Percentiles rank a stretch among this genome's conserved stretches.
phyloP scores from a whole-genome alignment of 1,140 invertebrate genomes.

The Drosophila rhopaloa region DNA sequence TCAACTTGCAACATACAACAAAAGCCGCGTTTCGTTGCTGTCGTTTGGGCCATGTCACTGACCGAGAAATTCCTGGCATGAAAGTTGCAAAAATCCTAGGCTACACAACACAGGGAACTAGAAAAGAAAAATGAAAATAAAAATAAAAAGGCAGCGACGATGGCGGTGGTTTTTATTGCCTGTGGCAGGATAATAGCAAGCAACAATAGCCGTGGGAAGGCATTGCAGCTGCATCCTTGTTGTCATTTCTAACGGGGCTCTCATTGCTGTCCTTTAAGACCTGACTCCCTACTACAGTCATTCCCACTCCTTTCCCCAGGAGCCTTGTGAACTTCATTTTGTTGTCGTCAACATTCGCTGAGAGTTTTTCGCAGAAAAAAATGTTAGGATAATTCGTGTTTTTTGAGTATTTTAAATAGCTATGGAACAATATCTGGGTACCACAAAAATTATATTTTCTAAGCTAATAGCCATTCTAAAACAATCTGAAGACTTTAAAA shows the following conservation, averaged over 20 bases:
- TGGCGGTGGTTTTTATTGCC: conserved; percentile 69
- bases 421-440: neutral
- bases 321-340: conserved; percentile 43
- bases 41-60: conserved; percentile 67
- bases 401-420: neutral
- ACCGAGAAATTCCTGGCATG: conserved; percentile 76
- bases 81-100: conserved; percentile 57
- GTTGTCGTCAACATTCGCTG: conserved; percentile 41
- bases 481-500: no score
- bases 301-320: conserved; percentile 9
- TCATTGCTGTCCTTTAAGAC: conserved; percentile 50
- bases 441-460: neutral
- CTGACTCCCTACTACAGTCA: neutral
- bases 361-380: conserved; percentile 4
- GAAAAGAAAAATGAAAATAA: conserved; percentile 8
- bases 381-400: neutral
- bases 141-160: conserved; percentile 25
- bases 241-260: conserved; percentile 51
- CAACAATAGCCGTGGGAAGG: conserved; percentile 37
- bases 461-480: no score
- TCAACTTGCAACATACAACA: conserved; percentile 73
- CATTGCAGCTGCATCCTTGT: conserved; percentile 41
- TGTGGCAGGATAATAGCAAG: conserved; percentile 64
- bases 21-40: conserved; percentile 56
- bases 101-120: conserved; percentile 22